Base-by-base conservation (phyloP, 1,140 invertebrate genomes). In the Pteromalus puparum region DNA sequence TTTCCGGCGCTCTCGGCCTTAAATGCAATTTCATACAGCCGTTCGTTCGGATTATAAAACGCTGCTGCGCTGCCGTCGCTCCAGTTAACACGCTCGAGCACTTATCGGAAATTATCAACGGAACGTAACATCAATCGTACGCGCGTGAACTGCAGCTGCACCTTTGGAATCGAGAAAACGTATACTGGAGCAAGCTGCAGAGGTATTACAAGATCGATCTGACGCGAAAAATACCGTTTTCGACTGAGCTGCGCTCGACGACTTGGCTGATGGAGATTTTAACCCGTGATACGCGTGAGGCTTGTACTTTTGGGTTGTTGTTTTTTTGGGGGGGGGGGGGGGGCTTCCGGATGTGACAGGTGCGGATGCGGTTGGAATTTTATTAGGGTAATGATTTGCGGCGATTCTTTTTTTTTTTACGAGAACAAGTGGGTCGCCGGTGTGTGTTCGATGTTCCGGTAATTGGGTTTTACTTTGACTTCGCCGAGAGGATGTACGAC, bases 101-200 rank as follows among this genome's bases (percentile, higher is more conserved):
- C 91, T 92, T 92, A 92, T 92, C 90, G 91, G 89, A 91, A 91
- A 92, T 91, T 92, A 92, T 92, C 90, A 90, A 88, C 87, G 90
- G 89, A 88, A 91, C 88, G 89, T 90, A 91, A 92, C 89, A 87
- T 89, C 88, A 87, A 91, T 90, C 90, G 91, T 87, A 86, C 83
- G 87, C 86, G 87, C 87, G n/a, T n/a, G 67, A 70, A 12, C 26
- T 28, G 13, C 26, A 70, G 67, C 67, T 70, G 67, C 67, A n/a
- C 21, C 7, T 21, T 74, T 74, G 28, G 67, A 26, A 34, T n/a
- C 73, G 73, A 34, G 73, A 26, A 21, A 42, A 21, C 73, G 34
- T 12, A 24, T 18, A 7, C 13, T 30, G 4, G 70, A 21, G 70
- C n/a, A n/a, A 9, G 28, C 30, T 5, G 30, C 6, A 5, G 18